Evolutionary conservation across 2,113 vertebrate species (phyloP).

Genomic region (Asarcornis scutulata): DNA sequence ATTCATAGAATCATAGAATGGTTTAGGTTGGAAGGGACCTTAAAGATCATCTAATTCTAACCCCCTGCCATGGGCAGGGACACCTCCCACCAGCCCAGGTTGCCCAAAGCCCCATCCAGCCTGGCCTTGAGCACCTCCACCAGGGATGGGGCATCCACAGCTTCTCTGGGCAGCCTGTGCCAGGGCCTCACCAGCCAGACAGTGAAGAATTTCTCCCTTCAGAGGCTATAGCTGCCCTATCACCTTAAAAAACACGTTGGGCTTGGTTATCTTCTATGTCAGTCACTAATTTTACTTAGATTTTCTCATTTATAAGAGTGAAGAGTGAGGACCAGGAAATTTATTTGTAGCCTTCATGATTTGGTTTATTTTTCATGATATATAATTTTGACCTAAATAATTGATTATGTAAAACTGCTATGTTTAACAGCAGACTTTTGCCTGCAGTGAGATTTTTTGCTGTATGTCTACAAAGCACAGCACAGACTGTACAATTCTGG

Average conservation of each 20-base stretch:
- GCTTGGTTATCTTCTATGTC: background rate
- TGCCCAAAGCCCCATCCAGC: too few species aligned
- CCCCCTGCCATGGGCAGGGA: too few species aligned
- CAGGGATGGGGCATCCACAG: too few species aligned
- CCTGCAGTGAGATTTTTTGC: background rate
- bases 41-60: too few species aligned
- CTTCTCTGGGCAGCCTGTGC: too few species aligned
- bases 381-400: background rate
- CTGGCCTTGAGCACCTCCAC: too few species aligned
- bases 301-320: background rate
- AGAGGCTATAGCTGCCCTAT: background rate
- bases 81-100: too few species aligned
- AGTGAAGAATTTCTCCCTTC: too few species aligned
- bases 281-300: background rate
- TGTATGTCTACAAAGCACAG: background rate
- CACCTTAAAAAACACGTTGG: background rate
- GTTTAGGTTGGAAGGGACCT: too few species aligned
- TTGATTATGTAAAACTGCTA: background rate
- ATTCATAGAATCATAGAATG: background rate
- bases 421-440: background rate
- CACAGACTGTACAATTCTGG: fast-evolving
- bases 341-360: background rate
- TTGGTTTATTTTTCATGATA: background rate
- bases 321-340: background rate
- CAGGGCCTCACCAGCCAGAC: too few species aligned